Conservation (phyloP, 2,888 invertebrate genomes). For the Caenorhabditis macrosperma region DNA sequence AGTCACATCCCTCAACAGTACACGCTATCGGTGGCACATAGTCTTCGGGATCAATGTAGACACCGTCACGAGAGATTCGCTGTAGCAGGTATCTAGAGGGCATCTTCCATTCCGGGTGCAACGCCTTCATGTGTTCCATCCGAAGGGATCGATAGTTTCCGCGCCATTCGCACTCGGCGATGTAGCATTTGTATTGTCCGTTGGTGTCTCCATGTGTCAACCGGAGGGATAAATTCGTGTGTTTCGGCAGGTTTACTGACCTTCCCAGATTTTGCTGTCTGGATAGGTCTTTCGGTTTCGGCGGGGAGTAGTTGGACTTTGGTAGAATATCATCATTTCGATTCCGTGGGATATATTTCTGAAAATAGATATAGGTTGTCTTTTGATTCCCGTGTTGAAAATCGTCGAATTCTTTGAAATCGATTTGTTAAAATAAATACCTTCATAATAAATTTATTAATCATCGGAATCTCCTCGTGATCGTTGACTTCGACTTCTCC, state of each 20-base stretch:
- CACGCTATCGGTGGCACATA: constrained; percentile 58
- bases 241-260: too few species aligned
- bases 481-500: background rate
- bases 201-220: constrained; percentile 40
- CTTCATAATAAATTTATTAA: background rate
- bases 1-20: constrained; percentile 61
- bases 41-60: constrained; percentile 34
- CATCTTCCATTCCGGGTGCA: constrained; percentile 66
- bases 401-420: too few species aligned
- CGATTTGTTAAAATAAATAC: too few species aligned
- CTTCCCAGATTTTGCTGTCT: too few species aligned
- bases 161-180: constrained; percentile 56
- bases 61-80: constrained; percentile 60
- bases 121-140: constrained; percentile 65
- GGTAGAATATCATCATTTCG: too few species aligned
- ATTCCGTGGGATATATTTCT: background rate
- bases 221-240: background rate
- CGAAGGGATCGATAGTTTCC: constrained; percentile 67
- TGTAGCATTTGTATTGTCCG: constrained; percentile 69
- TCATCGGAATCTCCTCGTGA: background rate
- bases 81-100: constrained; percentile 59
- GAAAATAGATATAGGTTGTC: background rate
- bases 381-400: background rate
- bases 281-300: background rate
- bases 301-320: background rate